Evolutionary conservation across 2,888 invertebrate species (phyloP).

Genomic region (Machimus atricapillus): DNA sequence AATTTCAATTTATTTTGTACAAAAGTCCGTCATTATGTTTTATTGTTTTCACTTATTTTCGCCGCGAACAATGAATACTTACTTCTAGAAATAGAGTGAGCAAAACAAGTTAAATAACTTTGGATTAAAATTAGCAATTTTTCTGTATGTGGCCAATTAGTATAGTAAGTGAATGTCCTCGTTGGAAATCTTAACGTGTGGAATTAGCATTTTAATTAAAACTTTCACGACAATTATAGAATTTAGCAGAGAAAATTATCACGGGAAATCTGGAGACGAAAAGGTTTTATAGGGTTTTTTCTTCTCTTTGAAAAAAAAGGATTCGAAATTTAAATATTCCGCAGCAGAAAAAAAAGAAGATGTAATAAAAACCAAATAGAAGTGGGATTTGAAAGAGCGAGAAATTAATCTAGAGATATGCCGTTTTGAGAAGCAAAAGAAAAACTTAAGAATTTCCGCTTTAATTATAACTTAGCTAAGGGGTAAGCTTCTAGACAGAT

Average conservation of each 20-base stretch:
- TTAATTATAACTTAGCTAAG: constrained; percentile 25
- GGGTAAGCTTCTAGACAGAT: constrained; percentile 32
- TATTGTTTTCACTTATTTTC: neutral
- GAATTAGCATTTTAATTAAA: constrained; percentile 27
- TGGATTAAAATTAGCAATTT: neutral
- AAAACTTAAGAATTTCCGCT: constrained; percentile 1
- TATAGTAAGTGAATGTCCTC: neutral
- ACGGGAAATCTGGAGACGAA: neutral
- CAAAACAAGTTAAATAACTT: neutral
- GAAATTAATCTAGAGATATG: constrained; percentile 8
- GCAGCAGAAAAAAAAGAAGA: neutral
- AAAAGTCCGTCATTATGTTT: neutral
- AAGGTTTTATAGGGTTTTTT: neutral
- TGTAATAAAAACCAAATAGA: neutral
- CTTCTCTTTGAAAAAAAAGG: neutral
- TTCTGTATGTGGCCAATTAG: neutral
- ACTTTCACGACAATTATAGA: neutral
- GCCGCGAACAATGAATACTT: neutral
- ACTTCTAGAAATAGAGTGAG: neutral
- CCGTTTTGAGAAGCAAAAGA: constrained; percentile 5
- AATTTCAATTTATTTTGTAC: neutral
- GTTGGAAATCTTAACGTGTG: neutral
- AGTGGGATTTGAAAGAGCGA: constrained; percentile 3
- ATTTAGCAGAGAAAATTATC: neutral
- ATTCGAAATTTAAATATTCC: constrained; percentile 9